Evolutionary conservation across 2,797 vertebrate species (phyloP), one percentile per base, ranked within the genome.

Genomic region (Acestrorhynchus altus): DNA sequence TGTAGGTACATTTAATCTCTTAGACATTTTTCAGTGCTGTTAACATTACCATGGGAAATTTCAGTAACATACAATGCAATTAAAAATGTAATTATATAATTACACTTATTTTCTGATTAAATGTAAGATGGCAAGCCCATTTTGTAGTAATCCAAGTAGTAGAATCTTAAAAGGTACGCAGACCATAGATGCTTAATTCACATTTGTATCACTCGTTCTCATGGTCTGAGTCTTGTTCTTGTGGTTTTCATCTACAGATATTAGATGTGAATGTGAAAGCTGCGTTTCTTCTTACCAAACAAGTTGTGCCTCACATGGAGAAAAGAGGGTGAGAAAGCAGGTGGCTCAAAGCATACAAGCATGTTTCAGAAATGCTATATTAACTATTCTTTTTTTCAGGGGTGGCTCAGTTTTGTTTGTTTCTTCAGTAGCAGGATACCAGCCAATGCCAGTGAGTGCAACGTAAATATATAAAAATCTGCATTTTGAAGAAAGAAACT

Each of bases 391-490:
- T 0, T 77, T 67, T 91, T 90, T 66, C 72, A 97, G 96, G 66
- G 94, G 95, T 0, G 96, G 96, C 18, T 96, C 93, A 42, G 86
- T 98, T 20, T 90, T 97, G n/a, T 91, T 97, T 26, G 94, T 96
- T 59, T 90, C 95, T 0, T 97, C 96, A 1, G 1, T 96, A 8
- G 95, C 78, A 52, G 96, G 87, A 59, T 98, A 95, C 80, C 69
- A 74, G 39, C 94, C 94, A 0, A 88, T 94, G 70, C 88, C 83
- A 74, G 95, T 96, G 28, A 87, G 89, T 60, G 39, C 49, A 39
- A 4, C 8, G 9, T 42, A 2, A 40, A 6, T 12, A 0, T n/a
- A 49, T 35, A 51, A 16, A 13, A 5, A 31, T 11, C 1, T 57
- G 15, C 46, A 46, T 47, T 28, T 13, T 42, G 40, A 20, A 49